Evolutionary conservation across 1,140 invertebrate genomes (phyloP).

Genomic region (Heliconius nattereri): DNA sequence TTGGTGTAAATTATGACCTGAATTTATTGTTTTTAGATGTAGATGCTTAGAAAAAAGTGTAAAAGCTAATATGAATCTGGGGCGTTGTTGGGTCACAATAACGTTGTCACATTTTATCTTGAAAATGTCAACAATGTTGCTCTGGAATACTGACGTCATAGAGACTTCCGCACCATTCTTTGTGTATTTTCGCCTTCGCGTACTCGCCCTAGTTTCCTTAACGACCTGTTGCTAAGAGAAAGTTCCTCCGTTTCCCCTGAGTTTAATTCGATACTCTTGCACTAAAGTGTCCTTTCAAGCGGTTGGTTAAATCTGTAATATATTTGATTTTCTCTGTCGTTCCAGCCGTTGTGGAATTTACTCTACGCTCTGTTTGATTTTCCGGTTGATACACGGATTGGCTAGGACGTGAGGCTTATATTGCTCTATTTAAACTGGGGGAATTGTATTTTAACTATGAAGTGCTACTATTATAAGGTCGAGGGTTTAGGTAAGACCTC

Average conservation of each 20-base stretch:
- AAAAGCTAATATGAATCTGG: conserved; percentile 33
- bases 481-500: background rate
- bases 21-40: no score
- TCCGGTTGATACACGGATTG: background rate
- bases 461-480: conserved; percentile 4
- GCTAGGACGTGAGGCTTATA: background rate
- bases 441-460: conserved; percentile 8
- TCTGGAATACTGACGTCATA: conserved; percentile 36
- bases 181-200: conserved; percentile 43
- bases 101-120: conserved; percentile 33
- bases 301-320: conserved; percentile 31
- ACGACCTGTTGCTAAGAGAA: conserved; percentile 65
- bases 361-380: conserved; percentile 6
- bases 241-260: conserved; percentile 44
- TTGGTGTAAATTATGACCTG: background rate
- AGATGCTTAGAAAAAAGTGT: conserved; percentile 13
- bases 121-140: conserved; percentile 35
- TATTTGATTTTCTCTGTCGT: conserved; percentile 31
- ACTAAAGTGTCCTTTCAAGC: conserved; percentile 46
- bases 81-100: conserved; percentile 36
- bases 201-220: conserved; percentile 54
- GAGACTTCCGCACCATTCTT: conserved; percentile 31
- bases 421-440: conserved; percentile 1
- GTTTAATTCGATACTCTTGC: conserved; percentile 58
- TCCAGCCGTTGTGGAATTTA: conserved; percentile 24